Percentiles rank a stretch among this genome's conserved stretches.
Evolutionary conservation across 2,113 vertebrate genomes (phyloP).

Genomic region (Pygoscelis adeliae): DNA sequence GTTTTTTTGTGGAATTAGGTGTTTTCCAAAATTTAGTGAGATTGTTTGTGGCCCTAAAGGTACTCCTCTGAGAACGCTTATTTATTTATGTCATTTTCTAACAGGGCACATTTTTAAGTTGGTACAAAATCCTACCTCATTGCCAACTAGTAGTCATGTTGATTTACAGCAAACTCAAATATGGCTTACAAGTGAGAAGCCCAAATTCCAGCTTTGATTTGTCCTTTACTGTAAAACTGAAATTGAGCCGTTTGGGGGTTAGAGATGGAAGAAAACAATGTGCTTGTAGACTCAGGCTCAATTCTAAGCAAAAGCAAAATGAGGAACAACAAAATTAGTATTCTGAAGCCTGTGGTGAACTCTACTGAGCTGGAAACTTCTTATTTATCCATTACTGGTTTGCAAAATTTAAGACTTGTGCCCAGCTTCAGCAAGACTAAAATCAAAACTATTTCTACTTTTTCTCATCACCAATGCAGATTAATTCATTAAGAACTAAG

Average conservation of each 20-base stretch:
- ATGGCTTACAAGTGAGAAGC: not conserved
- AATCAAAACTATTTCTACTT: constrained; percentile 43
- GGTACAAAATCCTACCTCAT: not conserved
- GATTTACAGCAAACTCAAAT: not conserved
- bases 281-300: not conserved
- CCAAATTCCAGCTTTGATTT: not conserved
- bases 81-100: not conserved
- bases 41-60: not conserved
- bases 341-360: not conserved
- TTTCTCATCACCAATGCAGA: constrained; percentile 22
- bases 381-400: not conserved
- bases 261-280: not conserved
- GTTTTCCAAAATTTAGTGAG: not conserved
- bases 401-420: not conserved
- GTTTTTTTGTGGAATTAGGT: not conserved
- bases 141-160: not conserved
- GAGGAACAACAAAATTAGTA: not conserved
- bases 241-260: not conserved
- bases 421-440: not conserved
- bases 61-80: not conserved
- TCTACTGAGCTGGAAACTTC: not conserved
- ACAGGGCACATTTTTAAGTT: not conserved
- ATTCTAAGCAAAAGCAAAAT: not conserved
- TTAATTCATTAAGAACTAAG: constrained; percentile 43
- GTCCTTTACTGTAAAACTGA: not conserved